Conservation (phyloP, 2,888 invertebrate genomes). For the Dorcus parallelipipedus region DNA sequence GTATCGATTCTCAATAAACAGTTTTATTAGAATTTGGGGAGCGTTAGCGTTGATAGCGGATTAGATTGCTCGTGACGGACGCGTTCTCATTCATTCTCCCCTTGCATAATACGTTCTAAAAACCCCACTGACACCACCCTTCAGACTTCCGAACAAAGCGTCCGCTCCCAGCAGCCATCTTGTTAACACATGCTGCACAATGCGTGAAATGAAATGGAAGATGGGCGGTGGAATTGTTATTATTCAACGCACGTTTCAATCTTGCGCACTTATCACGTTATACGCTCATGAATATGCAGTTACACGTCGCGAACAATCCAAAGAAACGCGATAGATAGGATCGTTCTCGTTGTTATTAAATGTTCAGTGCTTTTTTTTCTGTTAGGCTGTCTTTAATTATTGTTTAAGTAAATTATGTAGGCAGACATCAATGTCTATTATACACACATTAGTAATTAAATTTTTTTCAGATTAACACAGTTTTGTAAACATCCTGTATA, state of each 20-base stretch:
- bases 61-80: slow-evolving; percentile 43
- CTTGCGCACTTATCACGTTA: slow-evolving; percentile 21
- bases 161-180: slow-evolving; percentile 26
- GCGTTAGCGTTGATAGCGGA: slow-evolving; percentile 38
- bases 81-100: slow-evolving; percentile 37
- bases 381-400: too few relatives aligned
- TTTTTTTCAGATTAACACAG: too few relatives aligned
- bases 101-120: slow-evolving; percentile 29
- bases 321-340: not conserved
- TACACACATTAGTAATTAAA: too few relatives aligned
- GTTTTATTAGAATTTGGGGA: slow-evolving; percentile 38
- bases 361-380: too few relatives aligned
- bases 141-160: slow-evolving; percentile 30
- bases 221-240: slow-evolving; percentile 15
- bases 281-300: slow-evolving; percentile 5
- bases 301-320: not conserved
- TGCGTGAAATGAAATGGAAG: slow-evolving; percentile 29
- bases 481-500: too few relatives aligned
- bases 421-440: too few relatives aligned
- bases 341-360: too few relatives aligned
- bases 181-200: slow-evolving; percentile 23
- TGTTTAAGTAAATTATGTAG: too few relatives aligned
- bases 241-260: slow-evolving; percentile 5
- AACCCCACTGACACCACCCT: slow-evolving; percentile 31
- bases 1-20: slow-evolving; percentile 35